These are phyloP conservation scores for Cephalopterus ornatus DNA, from an alignment of 2,113 vertebrate genomes.

Conservation along the genomic window DNA sequence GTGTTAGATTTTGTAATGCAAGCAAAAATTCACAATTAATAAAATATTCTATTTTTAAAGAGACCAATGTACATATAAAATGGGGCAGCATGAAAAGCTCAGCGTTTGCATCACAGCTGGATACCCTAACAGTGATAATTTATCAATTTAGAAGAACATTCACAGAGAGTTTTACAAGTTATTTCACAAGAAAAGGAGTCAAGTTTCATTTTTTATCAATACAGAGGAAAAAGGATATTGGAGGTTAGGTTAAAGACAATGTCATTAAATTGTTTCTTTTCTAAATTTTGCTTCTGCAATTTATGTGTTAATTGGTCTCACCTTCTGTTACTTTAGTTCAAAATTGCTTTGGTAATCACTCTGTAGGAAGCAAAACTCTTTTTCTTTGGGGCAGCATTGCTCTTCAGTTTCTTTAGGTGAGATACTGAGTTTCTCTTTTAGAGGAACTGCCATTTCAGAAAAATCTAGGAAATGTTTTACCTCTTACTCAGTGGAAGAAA, in stretches of 20 bases:
- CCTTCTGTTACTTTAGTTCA: background rate
- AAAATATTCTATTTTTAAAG: background rate
- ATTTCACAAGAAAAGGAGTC: background rate
- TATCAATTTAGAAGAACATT: background rate
- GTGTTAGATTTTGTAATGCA: background rate
- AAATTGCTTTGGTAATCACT: background rate
- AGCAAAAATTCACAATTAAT: background rate
- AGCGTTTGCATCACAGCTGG: background rate
- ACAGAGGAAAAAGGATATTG: background rate
- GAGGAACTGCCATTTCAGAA: background rate
- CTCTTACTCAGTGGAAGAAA: background rate
- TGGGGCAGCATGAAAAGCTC: rapidly evolving
- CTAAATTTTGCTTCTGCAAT: background rate
- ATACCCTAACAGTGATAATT: background rate
- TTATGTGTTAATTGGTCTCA: background rate
- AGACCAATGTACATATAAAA: background rate
- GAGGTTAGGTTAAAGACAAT: background rate
- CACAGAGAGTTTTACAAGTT: background rate
- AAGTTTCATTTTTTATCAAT: background rate
- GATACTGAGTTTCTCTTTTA: background rate
- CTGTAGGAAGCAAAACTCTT: background rate
- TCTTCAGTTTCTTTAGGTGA: background rate
- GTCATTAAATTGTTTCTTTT: background rate
- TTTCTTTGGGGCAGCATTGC: background rate
- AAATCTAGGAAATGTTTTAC: background rate